phyloP scores from a whole-genome alignment of 2,888 invertebrate genomes.

The Drosophila mulleri region DNA sequence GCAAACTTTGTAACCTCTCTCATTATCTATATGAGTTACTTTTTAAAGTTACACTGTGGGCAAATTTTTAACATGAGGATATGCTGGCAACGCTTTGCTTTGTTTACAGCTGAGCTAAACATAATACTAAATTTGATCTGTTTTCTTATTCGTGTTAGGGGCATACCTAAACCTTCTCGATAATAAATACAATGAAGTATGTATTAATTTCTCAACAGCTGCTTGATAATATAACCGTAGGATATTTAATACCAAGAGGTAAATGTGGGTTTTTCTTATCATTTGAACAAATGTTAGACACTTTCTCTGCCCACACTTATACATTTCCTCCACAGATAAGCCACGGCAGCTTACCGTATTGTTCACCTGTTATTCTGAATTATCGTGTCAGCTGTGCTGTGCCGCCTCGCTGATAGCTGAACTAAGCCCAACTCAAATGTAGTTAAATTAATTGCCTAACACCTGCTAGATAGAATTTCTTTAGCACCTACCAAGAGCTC shows the following conservation, averaged over 20 bases:
- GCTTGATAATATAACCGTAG: background rate
- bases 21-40: background rate
- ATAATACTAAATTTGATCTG: background rate
- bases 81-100: no score
- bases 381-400: background rate
- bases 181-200: background rate
- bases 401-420: background rate
- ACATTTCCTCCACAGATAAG: background rate
- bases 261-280: background rate
- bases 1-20: background rate
- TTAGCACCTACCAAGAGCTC: background rate
- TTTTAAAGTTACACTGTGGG: background rate
- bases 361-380: background rate
- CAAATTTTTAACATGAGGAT: background rate
- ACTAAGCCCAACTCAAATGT: background rate
- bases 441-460: slow-evolving; percentile 6
- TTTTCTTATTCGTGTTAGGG: background rate
- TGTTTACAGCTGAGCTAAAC: background rate
- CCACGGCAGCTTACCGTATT: background rate
- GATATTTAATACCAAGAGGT: background rate
- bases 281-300: background rate
- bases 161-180: background rate
- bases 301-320: background rate
- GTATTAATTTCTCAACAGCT: no score
- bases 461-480: slow-evolving; percentile 4